Percentiles rank a stretch among this genome's conserved stretches.
Evolutionary conservation across 2,797 vertebrate genomes (phyloP).

Genomic region (Setipinna tenuifilis): DNA sequence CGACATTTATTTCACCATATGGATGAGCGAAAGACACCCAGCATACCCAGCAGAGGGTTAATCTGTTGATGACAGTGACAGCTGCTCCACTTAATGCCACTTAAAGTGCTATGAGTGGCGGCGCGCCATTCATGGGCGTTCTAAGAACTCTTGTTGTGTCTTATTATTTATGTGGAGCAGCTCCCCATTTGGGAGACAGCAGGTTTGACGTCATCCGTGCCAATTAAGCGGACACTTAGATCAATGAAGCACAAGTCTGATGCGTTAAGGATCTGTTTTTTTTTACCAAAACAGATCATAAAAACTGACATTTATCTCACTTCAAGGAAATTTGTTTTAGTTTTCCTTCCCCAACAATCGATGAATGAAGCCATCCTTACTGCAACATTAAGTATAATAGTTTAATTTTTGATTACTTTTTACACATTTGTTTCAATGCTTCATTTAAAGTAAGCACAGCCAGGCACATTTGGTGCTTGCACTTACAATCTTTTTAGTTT

Average conservation of each 20-base stretch:
- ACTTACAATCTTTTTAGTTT: not conserved
- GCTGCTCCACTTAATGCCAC: slow-evolving; percentile 26
- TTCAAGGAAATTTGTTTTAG: not conserved
- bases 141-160: not conserved
- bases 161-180: slow-evolving; percentile 7
- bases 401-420: not conserved
- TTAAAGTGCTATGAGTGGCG: slow-evolving; percentile 4
- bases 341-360: not conserved
- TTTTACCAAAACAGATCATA: not conserved
- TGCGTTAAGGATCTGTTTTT: not conserved
- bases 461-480: not conserved
- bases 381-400: too few species aligned
- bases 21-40: not conserved
- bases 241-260: not conserved
- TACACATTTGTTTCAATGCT: not conserved
- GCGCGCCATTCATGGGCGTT: slow-evolving; percentile 11
- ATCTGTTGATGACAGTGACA: slow-evolving; percentile 18
- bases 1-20: not conserved
- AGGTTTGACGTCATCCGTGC: slow-evolving; percentile 11
- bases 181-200: not conserved
- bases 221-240: slow-evolving; percentile 1
- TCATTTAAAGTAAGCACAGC: not conserved
- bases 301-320: slow-evolving; percentile 19
- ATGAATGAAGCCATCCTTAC: too few species aligned
- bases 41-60: slow-evolving; percentile 9